phyloP scores from a whole-genome alignment of 2,888 invertebrate genomes.

The Drosophila koepferae region DNA sequence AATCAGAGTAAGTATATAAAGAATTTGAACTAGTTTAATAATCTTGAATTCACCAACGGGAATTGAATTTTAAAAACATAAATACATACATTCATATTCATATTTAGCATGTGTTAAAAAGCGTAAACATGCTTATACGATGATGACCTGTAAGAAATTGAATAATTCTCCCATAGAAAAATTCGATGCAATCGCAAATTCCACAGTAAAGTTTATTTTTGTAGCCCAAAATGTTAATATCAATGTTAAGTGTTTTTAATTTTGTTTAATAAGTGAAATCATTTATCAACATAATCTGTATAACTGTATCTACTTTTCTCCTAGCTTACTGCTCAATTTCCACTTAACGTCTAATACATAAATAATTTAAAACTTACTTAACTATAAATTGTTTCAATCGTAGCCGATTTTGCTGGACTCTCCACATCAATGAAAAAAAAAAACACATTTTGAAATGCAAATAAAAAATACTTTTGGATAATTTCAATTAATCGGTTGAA shows the following conservation, averaged over 20 bases:
- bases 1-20: not conserved
- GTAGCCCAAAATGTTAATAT: constrained; percentile 19
- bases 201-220: constrained; percentile 10
- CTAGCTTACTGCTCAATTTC: constrained; percentile 33
- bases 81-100: not conserved
- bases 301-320: constrained; percentile 35
- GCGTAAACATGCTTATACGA: not conserved
- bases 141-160: not conserved
- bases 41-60: not conserved
- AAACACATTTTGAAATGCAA: constrained; percentile 32
- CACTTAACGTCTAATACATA: constrained; percentile 64
- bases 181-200: not conserved
- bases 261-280: constrained; percentile 63
- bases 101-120: not conserved
- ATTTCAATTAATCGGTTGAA: constrained; percentile 54
- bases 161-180: not conserved
- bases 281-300: constrained; percentile 52
- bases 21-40: not conserved
- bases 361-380: constrained; percentile 62
- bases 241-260: constrained; percentile 36
- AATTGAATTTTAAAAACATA: not conserved
- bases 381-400: constrained; percentile 44
- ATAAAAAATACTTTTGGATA: constrained; percentile 63
- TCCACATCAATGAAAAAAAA: constrained; percentile 26
- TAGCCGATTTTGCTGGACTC: constrained; percentile 32